Percentiles rank a stretch among this genome's conserved stretches.
These are phyloP conservation scores for Myotis findleyi DNA, from an alignment of 2,797 vertebrate genomes.

Conservation along the genomic window DNA sequence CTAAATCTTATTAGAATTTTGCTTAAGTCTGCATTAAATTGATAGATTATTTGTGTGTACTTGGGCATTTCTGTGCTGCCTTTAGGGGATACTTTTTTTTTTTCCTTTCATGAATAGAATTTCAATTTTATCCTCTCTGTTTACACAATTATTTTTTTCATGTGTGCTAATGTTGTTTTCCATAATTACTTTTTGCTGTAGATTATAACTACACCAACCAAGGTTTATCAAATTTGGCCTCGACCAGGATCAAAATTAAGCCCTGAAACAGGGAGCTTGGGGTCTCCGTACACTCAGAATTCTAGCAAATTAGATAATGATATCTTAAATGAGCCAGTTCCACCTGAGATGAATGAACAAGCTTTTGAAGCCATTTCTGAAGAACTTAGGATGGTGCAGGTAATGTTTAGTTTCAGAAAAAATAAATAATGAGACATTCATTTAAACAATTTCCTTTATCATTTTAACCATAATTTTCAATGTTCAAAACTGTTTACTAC, in stretches of 20 bases:
- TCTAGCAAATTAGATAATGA: constrained; percentile 80
- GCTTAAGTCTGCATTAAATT: not conserved
- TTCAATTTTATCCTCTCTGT: constrained; percentile 46
- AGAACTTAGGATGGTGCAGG: constrained; percentile 94
- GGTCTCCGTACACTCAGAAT: constrained; percentile 77
- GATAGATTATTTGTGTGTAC: constrained; percentile 14
- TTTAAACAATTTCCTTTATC: not conserved
- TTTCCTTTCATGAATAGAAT: constrained; percentile 17
- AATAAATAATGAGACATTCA: not conserved
- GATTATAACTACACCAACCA: constrained; percentile 96
- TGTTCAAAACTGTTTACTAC: not conserved
- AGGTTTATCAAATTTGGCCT: constrained; percentile 91
- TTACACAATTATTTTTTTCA: constrained; percentile 37
- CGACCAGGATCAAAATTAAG: constrained; percentile 89
- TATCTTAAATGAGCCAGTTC: constrained; percentile 91
- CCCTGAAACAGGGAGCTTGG: constrained; percentile 85
- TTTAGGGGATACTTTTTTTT: not conserved
- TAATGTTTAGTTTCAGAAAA: constrained; percentile 69
- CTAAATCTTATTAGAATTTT: not conserved
- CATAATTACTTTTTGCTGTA: constrained; percentile 78
- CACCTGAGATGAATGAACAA: constrained; percentile 93
- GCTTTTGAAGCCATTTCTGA: constrained; percentile 93
- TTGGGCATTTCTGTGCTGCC: not conserved
- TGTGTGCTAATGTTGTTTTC: constrained; percentile 57
- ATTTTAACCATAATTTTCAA: not conserved